A percentile compares a stretch with the other conserved stretches of the same genome.
These are phyloP conservation scores for Pseudopipra pipra DNA, from an alignment of 2,113 vertebrate species.

Conservation along the genomic window DNA sequence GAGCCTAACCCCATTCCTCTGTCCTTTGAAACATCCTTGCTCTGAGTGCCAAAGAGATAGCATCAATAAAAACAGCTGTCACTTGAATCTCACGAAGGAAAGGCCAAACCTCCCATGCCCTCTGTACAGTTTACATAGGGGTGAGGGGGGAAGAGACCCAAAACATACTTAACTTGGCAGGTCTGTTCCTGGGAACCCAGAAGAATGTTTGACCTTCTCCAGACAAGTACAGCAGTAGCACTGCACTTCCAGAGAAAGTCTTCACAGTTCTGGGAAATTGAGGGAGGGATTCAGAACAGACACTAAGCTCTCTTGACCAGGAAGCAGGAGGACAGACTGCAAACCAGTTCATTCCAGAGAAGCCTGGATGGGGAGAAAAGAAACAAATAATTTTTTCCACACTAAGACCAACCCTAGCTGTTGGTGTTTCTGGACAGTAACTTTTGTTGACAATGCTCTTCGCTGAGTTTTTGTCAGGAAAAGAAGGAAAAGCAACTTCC, in stretches of 20 bases:
- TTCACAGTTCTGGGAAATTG: not conserved
- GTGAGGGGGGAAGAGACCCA: not conserved
- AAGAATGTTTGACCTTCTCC: constrained; percentile 27
- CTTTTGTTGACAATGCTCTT: not conserved
- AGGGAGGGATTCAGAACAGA: not conserved
- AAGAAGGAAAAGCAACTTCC: not conserved
- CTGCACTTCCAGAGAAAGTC: not conserved
- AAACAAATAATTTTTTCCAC: not conserved
- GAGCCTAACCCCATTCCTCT: constrained; percentile 12
- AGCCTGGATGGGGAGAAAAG: not conserved
- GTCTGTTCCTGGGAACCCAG: not conserved
- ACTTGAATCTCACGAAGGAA: not conserved
- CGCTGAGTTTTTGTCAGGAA: not conserved
- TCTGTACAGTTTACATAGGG: not conserved
- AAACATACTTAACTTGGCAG: constrained; percentile 34
- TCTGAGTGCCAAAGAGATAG: constrained; percentile 3
- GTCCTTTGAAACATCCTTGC: not conserved
- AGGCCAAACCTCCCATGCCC: not conserved
- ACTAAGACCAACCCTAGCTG: not conserved
- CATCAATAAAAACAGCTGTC: constrained; percentile 15
- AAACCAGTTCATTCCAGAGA: not conserved
- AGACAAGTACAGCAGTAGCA: fast-evolving
- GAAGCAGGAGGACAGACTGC: not conserved
- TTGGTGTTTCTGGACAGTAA: not conserved
- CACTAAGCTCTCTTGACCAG: not conserved